Conservation (phyloP, 2,113 vertebrate species). For the Syngnathoides biaculeatus region DNA sequence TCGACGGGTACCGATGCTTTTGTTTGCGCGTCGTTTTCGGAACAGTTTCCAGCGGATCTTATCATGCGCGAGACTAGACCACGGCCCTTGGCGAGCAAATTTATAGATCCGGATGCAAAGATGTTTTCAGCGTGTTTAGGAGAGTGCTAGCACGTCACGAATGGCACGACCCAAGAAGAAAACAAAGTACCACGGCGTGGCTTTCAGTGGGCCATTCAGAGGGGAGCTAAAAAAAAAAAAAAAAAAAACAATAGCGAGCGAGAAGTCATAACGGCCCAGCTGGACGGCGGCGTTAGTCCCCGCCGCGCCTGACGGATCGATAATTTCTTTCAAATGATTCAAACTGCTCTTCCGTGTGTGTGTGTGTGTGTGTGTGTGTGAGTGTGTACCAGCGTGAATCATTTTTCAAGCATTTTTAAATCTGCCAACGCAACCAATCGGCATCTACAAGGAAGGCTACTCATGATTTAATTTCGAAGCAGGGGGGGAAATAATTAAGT, state of each 20-base stretch:
- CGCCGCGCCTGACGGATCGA: neutral
- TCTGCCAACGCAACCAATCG: neutral
- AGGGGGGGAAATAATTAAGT: neutral
- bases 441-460: neutral
- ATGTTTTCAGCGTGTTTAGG: slow-evolving; percentile 30
- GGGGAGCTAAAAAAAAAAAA: neutral
- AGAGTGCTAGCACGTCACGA: slow-evolving; percentile 2
- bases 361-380: too few relatives aligned
- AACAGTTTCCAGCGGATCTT: too few relatives aligned
- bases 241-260: neutral
- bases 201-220: neutral
- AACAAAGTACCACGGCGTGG: neutral
- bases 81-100: slow-evolving; percentile 48
- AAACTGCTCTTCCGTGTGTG: neutral
- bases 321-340: neutral
- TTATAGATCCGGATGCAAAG: slow-evolving; percentile 40
- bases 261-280: neutral
- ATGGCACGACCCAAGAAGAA: slow-evolving; percentile 14
- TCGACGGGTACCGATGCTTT: neutral
- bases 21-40: too few relatives aligned
- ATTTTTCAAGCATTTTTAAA: neutral
- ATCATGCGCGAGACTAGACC: too few relatives aligned
- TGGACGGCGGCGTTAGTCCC: neutral
- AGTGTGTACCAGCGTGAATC: too few relatives aligned
- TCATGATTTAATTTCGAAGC: neutral